A percentile compares a stretch with the other conserved stretches of the same genome.
phyloP scores from a whole-genome alignment of 2,113 vertebrate species.

The Syrrhaptes paradoxus region DNA sequence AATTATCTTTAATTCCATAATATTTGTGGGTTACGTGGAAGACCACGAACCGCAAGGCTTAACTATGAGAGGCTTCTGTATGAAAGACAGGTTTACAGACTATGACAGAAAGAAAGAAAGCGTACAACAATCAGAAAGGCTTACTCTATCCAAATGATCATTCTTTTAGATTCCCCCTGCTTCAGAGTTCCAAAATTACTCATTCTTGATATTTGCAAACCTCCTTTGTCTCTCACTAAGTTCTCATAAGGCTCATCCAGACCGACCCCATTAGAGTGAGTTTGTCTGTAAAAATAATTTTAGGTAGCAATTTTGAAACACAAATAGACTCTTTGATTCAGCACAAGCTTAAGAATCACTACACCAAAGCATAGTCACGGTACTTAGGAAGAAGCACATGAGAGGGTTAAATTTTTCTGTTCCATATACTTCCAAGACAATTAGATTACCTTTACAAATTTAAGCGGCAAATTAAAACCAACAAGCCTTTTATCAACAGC shows the following conservation, averaged over 20 bases:
- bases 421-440: neutral
- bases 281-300: neutral
- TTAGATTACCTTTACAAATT: neutral
- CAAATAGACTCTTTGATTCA: neutral
- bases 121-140: conserved; percentile 38
- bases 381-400: neutral
- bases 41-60: neutral
- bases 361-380: neutral
- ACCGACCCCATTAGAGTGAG: neutral
- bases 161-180: conserved; percentile 74
- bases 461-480: neutral
- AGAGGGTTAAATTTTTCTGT: neutral
- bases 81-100: neutral
- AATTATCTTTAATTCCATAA: neutral
- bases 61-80: neutral
- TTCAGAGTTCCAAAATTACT: conserved; percentile 84
- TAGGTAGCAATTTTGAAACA: neutral
- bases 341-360: neutral
- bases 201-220: conserved; percentile 77
- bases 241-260: conserved; percentile 28
- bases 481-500: neutral
- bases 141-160: conserved; percentile 89
- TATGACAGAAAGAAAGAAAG: neutral
- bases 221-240: conserved; percentile 84
- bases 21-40: neutral